phyloP scores from a whole-genome alignment of 2,797 vertebrate species.

The Chromis chromis region DNA sequence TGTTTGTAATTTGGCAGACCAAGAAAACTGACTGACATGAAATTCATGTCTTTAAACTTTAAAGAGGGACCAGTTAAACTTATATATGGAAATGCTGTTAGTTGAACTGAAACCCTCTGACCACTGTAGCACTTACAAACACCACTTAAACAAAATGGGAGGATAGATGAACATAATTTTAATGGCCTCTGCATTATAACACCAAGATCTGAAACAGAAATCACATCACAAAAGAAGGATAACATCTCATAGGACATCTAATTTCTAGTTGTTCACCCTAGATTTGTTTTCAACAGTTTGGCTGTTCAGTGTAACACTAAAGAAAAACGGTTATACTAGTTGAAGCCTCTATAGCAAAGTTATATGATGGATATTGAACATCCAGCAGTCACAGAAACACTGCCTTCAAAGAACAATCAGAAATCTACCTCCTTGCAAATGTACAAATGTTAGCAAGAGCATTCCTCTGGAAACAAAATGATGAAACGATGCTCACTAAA shows the following conservation, averaged over 20 bases:
- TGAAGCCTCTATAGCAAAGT: background rate
- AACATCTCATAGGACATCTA: too few species aligned
- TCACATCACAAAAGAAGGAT: too few species aligned
- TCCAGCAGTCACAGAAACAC: slow-evolving; percentile 9
- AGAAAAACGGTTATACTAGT: background rate
- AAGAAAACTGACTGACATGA: too few species aligned
- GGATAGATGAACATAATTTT: too few species aligned
- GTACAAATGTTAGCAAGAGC: background rate
- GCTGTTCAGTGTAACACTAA: background rate
- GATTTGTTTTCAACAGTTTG: background rate
- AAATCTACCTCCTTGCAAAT: slow-evolving; percentile 33
- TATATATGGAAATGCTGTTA: too few species aligned
- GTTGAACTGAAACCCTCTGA: too few species aligned
- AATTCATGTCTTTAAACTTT: too few species aligned
- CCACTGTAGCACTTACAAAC: too few species aligned
- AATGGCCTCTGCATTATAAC: too few species aligned
- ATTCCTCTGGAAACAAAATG: background rate
- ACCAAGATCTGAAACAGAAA: background rate
- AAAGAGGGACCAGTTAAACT: too few species aligned
- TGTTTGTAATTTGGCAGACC: too few species aligned
- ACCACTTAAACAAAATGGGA: too few species aligned
- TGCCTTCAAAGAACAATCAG: slow-evolving; percentile 12
- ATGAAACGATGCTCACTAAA: slow-evolving; percentile 4
- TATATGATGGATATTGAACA: background rate
- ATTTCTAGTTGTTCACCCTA: background rate